Percentiles rank a stretch among this genome's conserved stretches.
Conservation (phyloP, 1,140 invertebrate genomes). For the Cepaea nemoralis region DNA sequence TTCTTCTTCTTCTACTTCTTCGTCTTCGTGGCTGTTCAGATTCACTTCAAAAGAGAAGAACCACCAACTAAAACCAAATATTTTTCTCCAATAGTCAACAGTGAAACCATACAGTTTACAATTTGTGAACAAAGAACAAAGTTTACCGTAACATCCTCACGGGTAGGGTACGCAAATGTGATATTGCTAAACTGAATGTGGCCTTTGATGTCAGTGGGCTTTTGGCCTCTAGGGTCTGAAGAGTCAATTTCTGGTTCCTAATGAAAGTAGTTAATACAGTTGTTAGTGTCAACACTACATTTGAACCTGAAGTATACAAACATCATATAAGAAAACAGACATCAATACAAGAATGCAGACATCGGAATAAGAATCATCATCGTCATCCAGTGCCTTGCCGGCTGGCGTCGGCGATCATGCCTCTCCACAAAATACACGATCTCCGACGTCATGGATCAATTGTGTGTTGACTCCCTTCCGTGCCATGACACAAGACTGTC, state of each 20-base stretch:
- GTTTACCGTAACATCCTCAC: slow-evolving; percentile 76
- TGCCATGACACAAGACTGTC: too few species aligned
- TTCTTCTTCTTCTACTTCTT: too few species aligned
- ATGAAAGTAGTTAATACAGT: too few species aligned
- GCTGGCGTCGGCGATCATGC: too few species aligned
- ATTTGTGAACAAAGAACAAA: background rate
- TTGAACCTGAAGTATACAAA: too few species aligned
- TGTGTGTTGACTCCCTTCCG: too few species aligned
- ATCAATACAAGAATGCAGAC: background rate
- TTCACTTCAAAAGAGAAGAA: background rate
- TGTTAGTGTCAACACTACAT: too few species aligned
- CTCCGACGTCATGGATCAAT: too few species aligned
- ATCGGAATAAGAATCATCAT: background rate
- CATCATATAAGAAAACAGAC: background rate
- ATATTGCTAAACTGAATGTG: slow-evolving; percentile 83
- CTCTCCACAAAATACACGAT: too few species aligned
- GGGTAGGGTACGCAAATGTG: slow-evolving; percentile 80
- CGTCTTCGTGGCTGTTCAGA: too few species aligned
- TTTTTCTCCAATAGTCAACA: background rate
- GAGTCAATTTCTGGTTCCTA: slow-evolving; percentile 81
- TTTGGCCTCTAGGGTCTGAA: slow-evolving; percentile 76
- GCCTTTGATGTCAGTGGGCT: slow-evolving; percentile 74
- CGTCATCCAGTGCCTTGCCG: background rate
- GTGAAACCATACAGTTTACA: background rate
- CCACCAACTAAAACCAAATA: background rate